phyloP scores from a whole-genome alignment of 2,888 invertebrate species.

The Drosophila fulvimacula region DNA sequence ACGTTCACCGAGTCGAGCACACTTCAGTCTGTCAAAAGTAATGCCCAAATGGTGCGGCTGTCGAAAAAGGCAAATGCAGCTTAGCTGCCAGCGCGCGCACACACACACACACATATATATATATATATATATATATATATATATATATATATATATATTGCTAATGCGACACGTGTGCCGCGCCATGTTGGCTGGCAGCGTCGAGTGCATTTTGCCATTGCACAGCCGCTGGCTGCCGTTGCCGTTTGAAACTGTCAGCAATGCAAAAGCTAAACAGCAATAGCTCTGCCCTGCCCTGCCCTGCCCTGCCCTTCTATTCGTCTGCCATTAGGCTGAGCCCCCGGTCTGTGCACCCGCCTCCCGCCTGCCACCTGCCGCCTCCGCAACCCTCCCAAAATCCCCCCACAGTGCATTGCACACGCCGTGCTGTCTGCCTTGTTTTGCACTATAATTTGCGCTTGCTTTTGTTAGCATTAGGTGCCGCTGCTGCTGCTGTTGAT shows the following conservation, averaged over 20 bases:
- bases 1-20: neutral
- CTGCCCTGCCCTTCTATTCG: slow-evolving; percentile 26
- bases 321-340: slow-evolving; percentile 46
- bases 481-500: slow-evolving; percentile 56
- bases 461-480: slow-evolving; percentile 53
- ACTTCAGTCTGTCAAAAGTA: slow-evolving; percentile 23
- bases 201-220: slow-evolving; percentile 49
- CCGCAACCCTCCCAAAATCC: neutral
- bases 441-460: slow-evolving; percentile 71
- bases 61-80: slow-evolving; percentile 48
- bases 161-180: slow-evolving; percentile 62
- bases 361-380: neutral
- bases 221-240: neutral
- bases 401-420: slow-evolving; percentile 59
- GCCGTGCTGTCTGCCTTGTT: slow-evolving; percentile 71
- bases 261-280: slow-evolving; percentile 72
- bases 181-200: slow-evolving; percentile 72
- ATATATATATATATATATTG: slow-evolving; percentile 4
- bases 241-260: slow-evolving; percentile 59
- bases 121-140: slow-evolving; percentile 5
- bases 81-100: slow-evolving; percentile 45
- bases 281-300: slow-evolving; percentile 33
- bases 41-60: slow-evolving; percentile 29
- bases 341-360: neutral
- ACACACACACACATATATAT: slow-evolving; percentile 8